These are phyloP conservation scores for Acleris sparsana DNA, from an alignment of 2,888 invertebrate species.

Conservation along the genomic window DNA sequence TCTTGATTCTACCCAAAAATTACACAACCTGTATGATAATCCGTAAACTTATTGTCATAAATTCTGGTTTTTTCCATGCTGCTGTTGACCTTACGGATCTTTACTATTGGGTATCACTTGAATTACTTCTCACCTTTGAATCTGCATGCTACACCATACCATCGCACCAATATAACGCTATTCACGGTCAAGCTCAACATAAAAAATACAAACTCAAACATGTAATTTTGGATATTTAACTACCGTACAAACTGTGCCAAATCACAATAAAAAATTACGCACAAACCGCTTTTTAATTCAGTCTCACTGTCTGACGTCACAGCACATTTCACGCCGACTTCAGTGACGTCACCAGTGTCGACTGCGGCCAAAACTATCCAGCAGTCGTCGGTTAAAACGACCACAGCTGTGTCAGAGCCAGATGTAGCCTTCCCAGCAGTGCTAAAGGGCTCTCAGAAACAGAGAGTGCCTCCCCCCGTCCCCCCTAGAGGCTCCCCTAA, in stretches of 20 bases:
- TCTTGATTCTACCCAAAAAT: background rate
- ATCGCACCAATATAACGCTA: conserved; percentile 73
- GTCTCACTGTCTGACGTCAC: conserved; percentile 83
- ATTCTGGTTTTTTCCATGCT: conserved; percentile 75
- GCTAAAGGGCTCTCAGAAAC: conserved; percentile 88
- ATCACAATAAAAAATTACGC: conserved; percentile 56
- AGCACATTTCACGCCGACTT: conserved; percentile 79
- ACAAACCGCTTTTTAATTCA: conserved; percentile 48
- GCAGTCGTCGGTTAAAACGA: conserved; percentile 59
- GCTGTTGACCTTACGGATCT: conserved; percentile 78
- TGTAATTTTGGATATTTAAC: conserved; percentile 74
- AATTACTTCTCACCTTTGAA: conserved; percentile 51
- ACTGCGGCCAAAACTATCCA: conserved; percentile 65
- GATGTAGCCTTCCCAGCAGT: conserved; percentile 88
- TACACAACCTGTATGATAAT: conserved; percentile 1
- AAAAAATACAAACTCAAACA: conserved; percentile 82
- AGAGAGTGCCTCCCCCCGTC: conserved; percentile 93
- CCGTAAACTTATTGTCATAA: conserved; percentile 74
- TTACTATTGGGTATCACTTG: conserved; percentile 72
- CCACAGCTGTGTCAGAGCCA: conserved; percentile 71
- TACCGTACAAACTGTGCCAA: conserved; percentile 58
- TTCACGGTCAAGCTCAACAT: conserved; percentile 78
- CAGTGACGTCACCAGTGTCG: conserved; percentile 74
- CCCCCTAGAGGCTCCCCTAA: conserved; percentile 92
- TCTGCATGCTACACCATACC: conserved; percentile 58